Conservation (phyloP, 2,113 vertebrate species). For the Pluvialis apricaria region DNA sequence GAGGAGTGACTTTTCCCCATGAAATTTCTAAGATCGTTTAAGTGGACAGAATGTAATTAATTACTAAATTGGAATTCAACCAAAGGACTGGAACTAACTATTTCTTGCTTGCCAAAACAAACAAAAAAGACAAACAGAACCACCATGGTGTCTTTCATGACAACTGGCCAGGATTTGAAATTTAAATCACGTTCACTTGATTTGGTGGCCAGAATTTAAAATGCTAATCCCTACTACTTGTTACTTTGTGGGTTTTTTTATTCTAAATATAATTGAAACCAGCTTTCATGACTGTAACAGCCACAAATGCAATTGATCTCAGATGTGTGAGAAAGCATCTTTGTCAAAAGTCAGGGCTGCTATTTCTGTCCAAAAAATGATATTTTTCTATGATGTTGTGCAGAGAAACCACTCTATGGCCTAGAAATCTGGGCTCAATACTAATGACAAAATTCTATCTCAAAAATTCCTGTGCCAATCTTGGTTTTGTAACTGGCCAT, state of each 20-base stretch:
- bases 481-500: neutral
- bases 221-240: neutral
- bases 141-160: neutral
- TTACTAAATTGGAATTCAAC: slow-evolving; percentile 1
- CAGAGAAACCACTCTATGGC: neutral
- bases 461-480: neutral
- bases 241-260: neutral
- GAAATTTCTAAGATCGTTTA: neutral
- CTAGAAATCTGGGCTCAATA: neutral
- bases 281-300: neutral
- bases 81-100: neutral
- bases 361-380: neutral
- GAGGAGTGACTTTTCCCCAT: neutral
- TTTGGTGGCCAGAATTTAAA: neutral
- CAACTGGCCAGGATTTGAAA: neutral
- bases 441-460: neutral
- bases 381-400: neutral
- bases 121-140: neutral
- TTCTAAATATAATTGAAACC: neutral
- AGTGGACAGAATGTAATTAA: slow-evolving; percentile 11
- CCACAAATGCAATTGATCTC: neutral
- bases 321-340: neutral
- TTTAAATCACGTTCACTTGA: neutral
- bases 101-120: neutral
- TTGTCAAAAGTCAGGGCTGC: neutral